Base-by-base conservation (phyloP, 1,140 invertebrate genomes). In the Drosophila repletoides region DNA sequence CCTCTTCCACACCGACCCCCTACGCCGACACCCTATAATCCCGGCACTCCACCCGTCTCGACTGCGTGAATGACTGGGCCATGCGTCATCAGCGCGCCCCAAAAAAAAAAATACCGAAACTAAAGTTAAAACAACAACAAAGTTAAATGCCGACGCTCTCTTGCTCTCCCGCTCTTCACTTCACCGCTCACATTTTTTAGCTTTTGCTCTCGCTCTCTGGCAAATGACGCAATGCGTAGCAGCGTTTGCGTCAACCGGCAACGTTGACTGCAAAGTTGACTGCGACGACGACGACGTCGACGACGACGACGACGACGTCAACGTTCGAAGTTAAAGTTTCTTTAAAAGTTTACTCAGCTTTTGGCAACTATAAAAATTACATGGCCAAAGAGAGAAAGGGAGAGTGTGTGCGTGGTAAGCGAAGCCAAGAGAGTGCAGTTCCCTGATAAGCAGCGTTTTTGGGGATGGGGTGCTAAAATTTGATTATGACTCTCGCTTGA, bases 141-240 rank as follows among this genome's bases (percentile, higher is more conserved):
- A 21, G 7, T 15, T 21, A 1, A 31, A 10, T 26, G 26, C 14
- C 34, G 31, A 12, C 51, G 22, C 21, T 21, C 52, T 38, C 34
- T 33, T 40, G 7, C 26, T 53, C 22, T 19, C 33, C 4, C 21
- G 22, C 19, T 6, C 40, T 38, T 41, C 31, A 15, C 21, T 9
- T 24, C 28, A 33, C 34, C 33, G 14, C 28, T 61, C 43, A 31
- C 38, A 29, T 26, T 33, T 40, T 21, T 24, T 1, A 9, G 41
- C 17, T 29, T 52, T 40, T n/a, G 3, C 21, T 12, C 31, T 36
- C 40, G 28, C 14, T 12, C 34, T 19, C 19, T 36, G 43, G 52
- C 40, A 33, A 66, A 76, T 84, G 73, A 83, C 77, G 77, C 73
- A 83, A 83, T 83, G 69, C 60, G 72, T 65, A 19, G 56, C 45